A percentile compares a stretch with the other conserved stretches of the same genome.
phyloP scores from a whole-genome alignment of 2,797 vertebrate species.

The Hipposideros larvatus region DNA sequence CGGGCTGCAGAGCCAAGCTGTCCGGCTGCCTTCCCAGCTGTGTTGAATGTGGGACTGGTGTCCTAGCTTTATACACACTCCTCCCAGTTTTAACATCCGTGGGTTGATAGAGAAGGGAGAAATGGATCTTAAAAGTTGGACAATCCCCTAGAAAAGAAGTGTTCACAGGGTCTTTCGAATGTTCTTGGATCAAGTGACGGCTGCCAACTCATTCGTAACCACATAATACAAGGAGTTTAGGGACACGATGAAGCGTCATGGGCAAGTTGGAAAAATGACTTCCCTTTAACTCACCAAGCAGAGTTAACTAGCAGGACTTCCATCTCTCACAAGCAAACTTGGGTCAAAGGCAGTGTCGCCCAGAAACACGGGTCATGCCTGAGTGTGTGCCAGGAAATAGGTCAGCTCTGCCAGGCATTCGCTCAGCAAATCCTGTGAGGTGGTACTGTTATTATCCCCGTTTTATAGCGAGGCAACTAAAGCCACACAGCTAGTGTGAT shows the following conservation, averaged over 20 bases:
- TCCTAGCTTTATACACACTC: constrained; percentile 64
- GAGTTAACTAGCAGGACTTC: background rate
- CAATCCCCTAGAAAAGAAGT: background rate
- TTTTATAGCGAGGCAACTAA: fast-evolving
- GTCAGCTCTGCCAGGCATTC: background rate
- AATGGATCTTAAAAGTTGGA: background rate
- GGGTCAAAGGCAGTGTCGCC: background rate
- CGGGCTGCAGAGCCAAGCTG: constrained; percentile 69
- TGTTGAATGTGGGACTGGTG: too few relatives aligned
- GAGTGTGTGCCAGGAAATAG: background rate
- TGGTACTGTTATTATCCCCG: fast-evolving
- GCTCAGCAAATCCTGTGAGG: background rate
- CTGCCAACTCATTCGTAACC: background rate
- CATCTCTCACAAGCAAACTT: background rate
- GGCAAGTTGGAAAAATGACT: background rate
- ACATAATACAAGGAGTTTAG: background rate
- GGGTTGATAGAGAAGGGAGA: background rate
- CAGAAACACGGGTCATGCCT: fast-evolving
- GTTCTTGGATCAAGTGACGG: background rate
- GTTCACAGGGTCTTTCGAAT: background rate
- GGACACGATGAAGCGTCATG: fast-evolving
- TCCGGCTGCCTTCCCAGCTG: constrained; percentile 68
- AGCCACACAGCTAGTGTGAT: background rate
- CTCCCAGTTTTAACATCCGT: background rate
- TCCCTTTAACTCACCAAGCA: background rate